Percentiles rank a stretch among this genome's conserved stretches.
phyloP scores from a whole-genome alignment of 2,797 vertebrate species.

The Clarias fuscus region DNA sequence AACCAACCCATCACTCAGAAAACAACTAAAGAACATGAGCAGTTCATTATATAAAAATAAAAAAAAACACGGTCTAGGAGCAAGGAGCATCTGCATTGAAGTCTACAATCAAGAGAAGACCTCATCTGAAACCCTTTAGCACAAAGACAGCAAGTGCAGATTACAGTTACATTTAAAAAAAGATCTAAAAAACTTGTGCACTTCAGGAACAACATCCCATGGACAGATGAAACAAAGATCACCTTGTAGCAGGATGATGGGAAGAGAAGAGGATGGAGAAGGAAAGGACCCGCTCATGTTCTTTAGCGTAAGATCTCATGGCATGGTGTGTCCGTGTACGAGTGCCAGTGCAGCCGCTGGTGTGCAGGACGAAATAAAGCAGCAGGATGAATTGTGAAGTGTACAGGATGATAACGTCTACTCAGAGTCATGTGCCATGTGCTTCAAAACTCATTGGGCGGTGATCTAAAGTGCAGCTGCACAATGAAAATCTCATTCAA shows the following conservation, averaged over 20 bases:
- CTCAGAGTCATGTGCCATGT: background rate
- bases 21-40: no score
- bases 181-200: background rate
- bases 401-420: background rate
- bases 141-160: background rate
- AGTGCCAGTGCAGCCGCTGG: background rate
- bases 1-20: background rate
- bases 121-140: background rate
- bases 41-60: background rate
- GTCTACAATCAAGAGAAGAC: background rate
- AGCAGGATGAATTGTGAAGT: background rate
- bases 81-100: background rate
- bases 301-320: background rate
- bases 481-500: background rate
- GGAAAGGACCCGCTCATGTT: background rate
- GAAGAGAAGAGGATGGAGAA: background rate
- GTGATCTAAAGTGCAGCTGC: background rate
- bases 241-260: background rate
- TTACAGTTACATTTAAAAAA: background rate
- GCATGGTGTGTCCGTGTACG: background rate
- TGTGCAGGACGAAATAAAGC: background rate
- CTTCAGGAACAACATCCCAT: background rate
- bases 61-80: background rate
- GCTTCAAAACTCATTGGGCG: background rate
- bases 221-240: background rate